Evolutionary conservation across 2,113 vertebrate genomes (phyloP), one percentile per base, ranked within the genome.

Genomic region (Pogona vitticeps): DNA sequence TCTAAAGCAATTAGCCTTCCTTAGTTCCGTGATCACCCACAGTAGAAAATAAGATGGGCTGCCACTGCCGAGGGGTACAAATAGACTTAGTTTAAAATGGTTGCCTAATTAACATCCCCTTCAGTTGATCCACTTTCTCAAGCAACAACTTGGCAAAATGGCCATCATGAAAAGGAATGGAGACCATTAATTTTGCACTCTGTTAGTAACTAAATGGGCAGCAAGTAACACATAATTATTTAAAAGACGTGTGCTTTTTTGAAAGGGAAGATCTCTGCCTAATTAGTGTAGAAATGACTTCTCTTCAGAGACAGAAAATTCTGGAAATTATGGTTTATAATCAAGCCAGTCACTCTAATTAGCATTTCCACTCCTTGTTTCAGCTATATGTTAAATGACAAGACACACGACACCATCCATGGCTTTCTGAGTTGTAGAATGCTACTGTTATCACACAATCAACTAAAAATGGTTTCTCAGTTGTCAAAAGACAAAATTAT

Each of bases 401-500:
- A 90, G 83, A 86, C 91, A 88, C 67, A 80, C 38, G 90, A 31
- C 87, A 87, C 46, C 56, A 88, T 85, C 76, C 40, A 56, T 90
- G 59, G 82, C 36, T 68, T 88, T 87, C 76, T 77, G 58, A 87
- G 84, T 77, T 59, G 79, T 90, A 87, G 91, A 92, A 87, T 83
- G 77, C 56, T 86, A 46, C 56, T 1, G 0, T 85, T 90, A 86
- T 73, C 77, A 77, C 70, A 88, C 81, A 85, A 40, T 88, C 80
- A 88, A 83, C 84, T 88, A 76, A 81, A 59, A 89, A 91, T 89
- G 91, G 46, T 93, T 73, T 84, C 91, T 46, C 78, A 71, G 86
- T 75, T 72, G 42, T 72, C 63, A 89, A 73, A 83, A 59, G n/a
- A 73, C 73, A 40, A 26, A 63, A 61, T 59, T 40, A 90, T 87